Evolutionary conservation across 2,113 vertebrate genomes (phyloP), one percentile per base, ranked within the genome.

Genomic region (Cebidichthys violaceus): DNA sequence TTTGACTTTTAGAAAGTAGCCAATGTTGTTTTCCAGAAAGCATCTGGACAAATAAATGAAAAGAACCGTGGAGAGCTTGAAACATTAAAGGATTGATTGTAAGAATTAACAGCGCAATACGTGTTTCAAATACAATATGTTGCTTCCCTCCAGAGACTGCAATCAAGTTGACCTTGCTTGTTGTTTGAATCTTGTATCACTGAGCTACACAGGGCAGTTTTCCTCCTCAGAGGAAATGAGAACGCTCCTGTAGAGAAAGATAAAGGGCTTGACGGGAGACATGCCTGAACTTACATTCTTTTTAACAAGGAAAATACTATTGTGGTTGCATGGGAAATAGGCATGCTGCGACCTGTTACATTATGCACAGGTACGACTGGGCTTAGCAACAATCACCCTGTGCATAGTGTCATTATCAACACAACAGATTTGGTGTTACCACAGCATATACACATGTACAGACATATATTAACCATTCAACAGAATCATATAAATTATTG

Each of bases 1-100:
- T 24, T 66, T 79, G 62, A 86, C 83, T 84, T 87, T 87, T 57
- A 72, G 45, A 82, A 68, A 66, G 18, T 79, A 33, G 13, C 6
- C 0, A 0, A 18, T 0, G 2, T 45, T 65, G 43, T 77, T 83
- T 65, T 47, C 71, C 50, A 52, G 17, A 70, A 57, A 67, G 57
- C 37, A 68, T 55, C 7, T n/a, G 18, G 17, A 59, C 35, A 70
- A 80, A 64, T 67, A n/a, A n/a, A n/a, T n/a, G n/a, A n/a, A n/a
- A n/a, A 75, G 70, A 35, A 27, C 43, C 62, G 31, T 18, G 2
- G 35, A 72, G 17, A 54, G 27, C 33, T 9, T 70, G 79, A 77
- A 80, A 82, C 68, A 78, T 68, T 62, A 81, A 84, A 78, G 24
- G 59, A 70, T 1, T 75, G 45, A 78, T 52, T 13, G 47, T 8